These are phyloP conservation scores for Helarctos malayanus DNA, from an alignment of 2,797 vertebrate genomes.

Conservation along the genomic window DNA sequence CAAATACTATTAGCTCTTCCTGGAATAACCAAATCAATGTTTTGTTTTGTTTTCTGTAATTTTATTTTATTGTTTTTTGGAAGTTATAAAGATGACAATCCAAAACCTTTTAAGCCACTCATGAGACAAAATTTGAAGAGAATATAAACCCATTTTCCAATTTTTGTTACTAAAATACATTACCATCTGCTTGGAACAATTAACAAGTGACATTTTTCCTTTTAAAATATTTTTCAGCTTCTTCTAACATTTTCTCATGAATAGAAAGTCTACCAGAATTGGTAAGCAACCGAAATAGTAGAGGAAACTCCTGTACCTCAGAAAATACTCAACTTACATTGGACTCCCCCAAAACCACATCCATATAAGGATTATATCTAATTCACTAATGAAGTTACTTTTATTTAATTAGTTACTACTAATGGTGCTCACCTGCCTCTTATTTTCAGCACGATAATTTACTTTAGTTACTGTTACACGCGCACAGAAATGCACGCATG, in stretches of 20 bases:
- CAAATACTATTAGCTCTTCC: conserved; percentile 66
- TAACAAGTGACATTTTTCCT: background rate
- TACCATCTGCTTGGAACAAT: background rate
- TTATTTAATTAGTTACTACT: conserved; percentile 6
- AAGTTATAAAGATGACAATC: conserved; percentile 32
- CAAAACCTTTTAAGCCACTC: conserved; percentile 34
- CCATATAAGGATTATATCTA: background rate
- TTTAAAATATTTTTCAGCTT: conserved; percentile 31
- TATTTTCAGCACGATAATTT: conserved; percentile 17
- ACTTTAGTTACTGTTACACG: background rate
- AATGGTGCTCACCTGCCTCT: background rate
- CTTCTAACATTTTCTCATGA: conserved; percentile 42
- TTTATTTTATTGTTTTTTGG: conserved; percentile 67
- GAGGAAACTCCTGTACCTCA: background rate
- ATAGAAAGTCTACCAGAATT: background rate
- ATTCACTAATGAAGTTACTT: conserved; percentile 32
- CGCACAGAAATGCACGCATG: background rate
- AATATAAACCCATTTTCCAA: conserved; percentile 38
- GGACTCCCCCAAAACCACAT: background rate
- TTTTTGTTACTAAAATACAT: conserved; percentile 63
- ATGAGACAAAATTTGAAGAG: background rate
- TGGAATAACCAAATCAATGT: conserved; percentile 56
- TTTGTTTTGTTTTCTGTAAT: conserved; percentile 45
- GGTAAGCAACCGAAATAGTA: background rate
- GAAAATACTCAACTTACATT: conserved; percentile 18